Percentiles rank a stretch among this genome's conserved stretches.
Evolutionary conservation across 2,113 vertebrate genomes (phyloP).

Genomic region (Varanus salvator): DNA sequence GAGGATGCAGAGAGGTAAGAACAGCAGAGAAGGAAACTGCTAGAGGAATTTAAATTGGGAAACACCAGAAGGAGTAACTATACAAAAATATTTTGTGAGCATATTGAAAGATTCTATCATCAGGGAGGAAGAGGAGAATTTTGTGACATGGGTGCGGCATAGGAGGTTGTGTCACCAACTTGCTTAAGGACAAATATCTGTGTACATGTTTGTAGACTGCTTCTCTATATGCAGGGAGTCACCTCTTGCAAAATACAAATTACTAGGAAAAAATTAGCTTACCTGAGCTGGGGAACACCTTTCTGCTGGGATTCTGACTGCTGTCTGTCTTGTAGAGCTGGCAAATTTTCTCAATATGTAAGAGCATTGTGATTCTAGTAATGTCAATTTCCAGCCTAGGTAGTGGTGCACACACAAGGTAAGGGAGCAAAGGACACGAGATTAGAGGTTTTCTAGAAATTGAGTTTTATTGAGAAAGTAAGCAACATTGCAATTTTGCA

Average conservation of each 20-base stretch:
- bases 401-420: too few species aligned
- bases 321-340: not conserved
- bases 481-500: too few species aligned
- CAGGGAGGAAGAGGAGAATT: not conserved
- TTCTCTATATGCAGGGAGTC: not conserved
- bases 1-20: conserved; percentile 89
- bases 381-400: too few species aligned
- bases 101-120: not conserved
- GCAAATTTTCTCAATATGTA: too few species aligned
- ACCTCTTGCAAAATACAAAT: not conserved
- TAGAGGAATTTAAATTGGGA: not conserved
- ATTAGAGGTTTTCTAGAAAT: too few species aligned
- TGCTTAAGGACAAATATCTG: not conserved
- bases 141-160: not conserved
- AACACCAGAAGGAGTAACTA: not conserved
- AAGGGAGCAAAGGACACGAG: too few species aligned
- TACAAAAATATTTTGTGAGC: not conserved
- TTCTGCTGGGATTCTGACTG: not conserved
- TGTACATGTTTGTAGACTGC: not conserved
- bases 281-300: not conserved
- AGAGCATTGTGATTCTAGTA: too few species aligned
- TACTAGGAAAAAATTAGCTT: not conserved
- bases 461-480: too few species aligned
- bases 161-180: not conserved
- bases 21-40: not conserved